These are phyloP conservation scores for Ptilorrhoa leucosticta DNA, from an alignment of 2,113 vertebrate species.

Conservation along the genomic window DNA sequence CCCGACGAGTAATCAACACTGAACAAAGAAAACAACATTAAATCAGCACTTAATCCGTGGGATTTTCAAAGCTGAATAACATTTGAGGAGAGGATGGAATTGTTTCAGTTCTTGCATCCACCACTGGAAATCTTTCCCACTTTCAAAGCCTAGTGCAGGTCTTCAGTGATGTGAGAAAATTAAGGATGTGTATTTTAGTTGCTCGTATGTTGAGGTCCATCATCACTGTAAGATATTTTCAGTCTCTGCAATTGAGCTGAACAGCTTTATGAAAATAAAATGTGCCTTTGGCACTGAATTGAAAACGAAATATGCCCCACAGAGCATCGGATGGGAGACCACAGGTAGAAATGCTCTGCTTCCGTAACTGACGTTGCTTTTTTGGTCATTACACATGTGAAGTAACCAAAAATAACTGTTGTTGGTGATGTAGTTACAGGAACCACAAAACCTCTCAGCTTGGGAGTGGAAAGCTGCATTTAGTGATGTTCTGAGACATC, in stretches of 20 bases:
- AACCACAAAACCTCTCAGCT: neutral
- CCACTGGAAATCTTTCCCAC: neutral
- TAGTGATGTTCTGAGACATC: neutral
- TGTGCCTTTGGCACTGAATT: neutral
- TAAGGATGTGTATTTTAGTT: neutral
- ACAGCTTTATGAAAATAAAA: neutral
- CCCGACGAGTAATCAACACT: neutral
- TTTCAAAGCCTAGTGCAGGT: neutral
- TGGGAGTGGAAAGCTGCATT: neutral
- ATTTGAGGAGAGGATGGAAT: neutral
- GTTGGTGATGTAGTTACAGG: neutral
- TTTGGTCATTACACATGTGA: neutral
- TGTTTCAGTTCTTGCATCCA: neutral
- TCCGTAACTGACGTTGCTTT: neutral
- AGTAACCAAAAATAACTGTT: rapidly evolving
- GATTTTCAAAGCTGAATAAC: neutral
- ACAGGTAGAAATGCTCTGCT: neutral
- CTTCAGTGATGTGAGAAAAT: neutral
- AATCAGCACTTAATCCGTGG: neutral
- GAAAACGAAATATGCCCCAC: neutral
- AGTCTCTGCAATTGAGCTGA: neutral
- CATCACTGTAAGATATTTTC: neutral
- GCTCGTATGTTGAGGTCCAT: neutral
- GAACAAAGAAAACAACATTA: neutral
- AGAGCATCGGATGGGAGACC: neutral